Percentiles rank a stretch among this genome's conserved stretches.
These are phyloP conservation scores for Thinocorus orbignyianus DNA, from an alignment of 2,113 vertebrate species.

Conservation along the genomic window DNA sequence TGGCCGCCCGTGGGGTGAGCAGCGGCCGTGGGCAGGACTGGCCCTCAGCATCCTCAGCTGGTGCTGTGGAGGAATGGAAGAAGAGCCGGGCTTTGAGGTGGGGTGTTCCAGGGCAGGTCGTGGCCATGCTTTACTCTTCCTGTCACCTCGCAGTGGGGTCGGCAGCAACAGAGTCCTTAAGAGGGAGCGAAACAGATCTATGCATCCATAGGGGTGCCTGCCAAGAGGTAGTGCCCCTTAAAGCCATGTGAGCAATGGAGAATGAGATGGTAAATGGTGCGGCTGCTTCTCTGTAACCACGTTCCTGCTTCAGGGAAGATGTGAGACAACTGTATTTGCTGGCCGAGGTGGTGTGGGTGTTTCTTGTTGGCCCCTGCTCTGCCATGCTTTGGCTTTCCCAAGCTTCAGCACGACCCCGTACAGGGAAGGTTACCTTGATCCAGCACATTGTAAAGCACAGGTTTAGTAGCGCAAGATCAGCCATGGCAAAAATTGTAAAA, in stretches of 20 bases:
- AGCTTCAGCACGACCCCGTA: not conserved
- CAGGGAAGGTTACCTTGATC: not conserved
- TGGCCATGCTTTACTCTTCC: not conserved
- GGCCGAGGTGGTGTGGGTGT: not conserved
- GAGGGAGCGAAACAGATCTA: not conserved
- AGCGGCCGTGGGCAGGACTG: fast-evolving
- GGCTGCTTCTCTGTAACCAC: not conserved
- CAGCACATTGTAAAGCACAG: not conserved
- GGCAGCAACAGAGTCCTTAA: not conserved
- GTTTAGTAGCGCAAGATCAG: not conserved
- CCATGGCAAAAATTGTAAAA: not conserved
- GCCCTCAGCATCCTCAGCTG: fast-evolving
- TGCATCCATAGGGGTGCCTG: fast-evolving
- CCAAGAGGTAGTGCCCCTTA: fast-evolving
- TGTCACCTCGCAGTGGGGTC: fast-evolving
- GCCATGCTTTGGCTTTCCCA: not conserved
- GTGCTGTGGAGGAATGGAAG: fast-evolving
- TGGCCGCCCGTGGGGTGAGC: not conserved
- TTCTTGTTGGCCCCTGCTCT: not conserved
- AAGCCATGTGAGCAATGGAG: fast-evolving
- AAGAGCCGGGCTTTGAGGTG: not conserved
- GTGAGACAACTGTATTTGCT: fast-evolving
- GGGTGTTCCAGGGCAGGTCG: not conserved
- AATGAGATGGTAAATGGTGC: not conserved
- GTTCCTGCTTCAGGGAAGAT: not conserved